These are phyloP conservation scores for Pseudochromis fuscus DNA, from an alignment of 2,797 vertebrate species.

Conservation along the genomic window DNA sequence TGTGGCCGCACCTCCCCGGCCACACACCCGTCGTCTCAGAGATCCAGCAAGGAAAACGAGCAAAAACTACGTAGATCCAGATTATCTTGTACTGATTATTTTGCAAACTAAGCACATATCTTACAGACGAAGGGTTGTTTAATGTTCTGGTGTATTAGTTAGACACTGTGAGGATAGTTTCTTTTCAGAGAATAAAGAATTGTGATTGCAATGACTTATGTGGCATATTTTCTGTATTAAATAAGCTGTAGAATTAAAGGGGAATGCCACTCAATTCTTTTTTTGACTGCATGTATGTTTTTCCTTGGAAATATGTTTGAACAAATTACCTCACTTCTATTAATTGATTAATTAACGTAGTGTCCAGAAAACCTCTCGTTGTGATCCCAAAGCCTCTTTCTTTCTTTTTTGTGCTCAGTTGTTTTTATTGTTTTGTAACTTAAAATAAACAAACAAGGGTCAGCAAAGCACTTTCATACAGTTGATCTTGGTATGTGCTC, in stretches of 20 bases:
- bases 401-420: conserved; percentile 35
- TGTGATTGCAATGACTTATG: conserved; percentile 72
- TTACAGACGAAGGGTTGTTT: conserved; percentile 78
- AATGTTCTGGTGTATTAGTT: conserved; percentile 83
- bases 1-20: conserved; percentile 37
- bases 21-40: conserved; percentile 62
- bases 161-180: conserved; percentile 84
- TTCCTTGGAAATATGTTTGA: conserved; percentile 43
- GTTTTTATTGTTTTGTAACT: conserved; percentile 56
- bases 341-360: conserved; percentile 28
- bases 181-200: conserved; percentile 77
- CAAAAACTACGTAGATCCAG: conserved; percentile 75
- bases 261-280: conserved; percentile 64
- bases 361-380: conserved; percentile 42
- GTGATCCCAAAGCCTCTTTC: conserved; percentile 47
- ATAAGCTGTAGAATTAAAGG: conserved; percentile 70
- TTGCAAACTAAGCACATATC: conserved; percentile 84
- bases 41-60: conserved; percentile 71
- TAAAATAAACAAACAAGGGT: conserved; percentile 67
- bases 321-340: conserved; percentile 57
- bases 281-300: conserved; percentile 68
- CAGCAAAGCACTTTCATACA: conserved; percentile 39
- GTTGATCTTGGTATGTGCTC: conserved; percentile 40
- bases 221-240: conserved; percentile 75
- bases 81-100: conserved; percentile 76